phyloP scores from a whole-genome alignment of 1,140 invertebrate genomes.

The Hycleus phaleratus region DNA sequence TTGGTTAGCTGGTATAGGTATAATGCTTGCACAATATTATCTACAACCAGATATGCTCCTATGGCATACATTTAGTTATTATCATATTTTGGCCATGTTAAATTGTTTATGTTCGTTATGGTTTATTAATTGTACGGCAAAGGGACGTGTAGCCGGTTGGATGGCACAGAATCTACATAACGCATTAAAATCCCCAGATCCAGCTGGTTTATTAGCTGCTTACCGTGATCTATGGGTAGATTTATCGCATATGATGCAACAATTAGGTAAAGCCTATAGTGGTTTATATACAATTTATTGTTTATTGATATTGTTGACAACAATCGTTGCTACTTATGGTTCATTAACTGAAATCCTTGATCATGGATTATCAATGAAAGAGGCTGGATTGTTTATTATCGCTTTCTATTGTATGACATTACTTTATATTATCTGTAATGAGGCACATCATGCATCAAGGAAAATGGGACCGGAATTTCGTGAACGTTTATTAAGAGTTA shows the following conservation, averaged over 20 bases:
- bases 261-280: conserved; percentile 57
- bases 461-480: conserved; percentile 60
- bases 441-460: conserved; percentile 55
- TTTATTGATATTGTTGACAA: conserved; percentile 59
- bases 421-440: conserved; percentile 60
- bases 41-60: conserved; percentile 57
- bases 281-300: conserved; percentile 66
- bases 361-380: conserved; percentile 58
- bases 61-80: conserved; percentile 61
- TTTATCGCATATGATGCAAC: conserved; percentile 64
- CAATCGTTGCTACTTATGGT: conserved; percentile 58
- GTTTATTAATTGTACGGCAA: conserved; percentile 58
- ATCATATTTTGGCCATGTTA: conserved; percentile 60
- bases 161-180: conserved; percentile 51
- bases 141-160: conserved; percentile 52
- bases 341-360: conserved; percentile 60
- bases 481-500: conserved; percentile 54
- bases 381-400: conserved; percentile 58
- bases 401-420: conserved; percentile 58
- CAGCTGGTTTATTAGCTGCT: conserved; percentile 52
- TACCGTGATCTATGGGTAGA: conserved; percentile 61
- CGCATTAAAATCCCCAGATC: conserved; percentile 49
- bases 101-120: conserved; percentile 59
- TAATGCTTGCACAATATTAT: conserved; percentile 58
- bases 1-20: conserved; percentile 51